Conservation (phyloP, 2,113 vertebrate genomes). For the Rhadina sibilatrix region DNA sequence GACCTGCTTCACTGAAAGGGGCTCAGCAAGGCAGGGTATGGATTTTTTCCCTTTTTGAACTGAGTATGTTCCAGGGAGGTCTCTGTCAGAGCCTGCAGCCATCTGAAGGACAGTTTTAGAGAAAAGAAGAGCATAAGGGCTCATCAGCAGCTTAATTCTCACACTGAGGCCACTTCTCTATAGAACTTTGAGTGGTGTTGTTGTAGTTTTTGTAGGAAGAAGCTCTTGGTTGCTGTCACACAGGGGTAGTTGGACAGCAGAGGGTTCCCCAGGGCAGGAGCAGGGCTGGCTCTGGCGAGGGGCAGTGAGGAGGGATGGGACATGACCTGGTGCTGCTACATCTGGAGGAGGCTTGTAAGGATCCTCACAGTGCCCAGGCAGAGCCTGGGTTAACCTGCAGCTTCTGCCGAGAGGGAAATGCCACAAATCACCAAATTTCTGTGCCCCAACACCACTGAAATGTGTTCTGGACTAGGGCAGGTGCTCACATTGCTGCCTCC, state of each 20-base stretch:
- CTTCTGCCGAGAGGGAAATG: neutral
- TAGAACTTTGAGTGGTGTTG: neutral
- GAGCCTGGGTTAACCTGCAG: neutral
- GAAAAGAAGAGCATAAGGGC: neutral
- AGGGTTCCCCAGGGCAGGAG: neutral
- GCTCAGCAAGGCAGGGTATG: constrained; percentile 13
- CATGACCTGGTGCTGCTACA: neutral
- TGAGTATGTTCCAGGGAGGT: neutral
- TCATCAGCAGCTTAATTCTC: neutral
- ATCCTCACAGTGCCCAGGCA: neutral
- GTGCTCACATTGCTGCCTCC: neutral
- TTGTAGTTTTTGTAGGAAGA: neutral
- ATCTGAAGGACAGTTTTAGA: neutral
- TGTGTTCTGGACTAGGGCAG: neutral
- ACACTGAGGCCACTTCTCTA: neutral
- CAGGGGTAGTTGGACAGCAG: neutral
- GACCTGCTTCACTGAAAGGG: constrained; percentile 44
- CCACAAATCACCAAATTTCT: neutral
- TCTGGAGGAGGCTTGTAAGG: neutral
- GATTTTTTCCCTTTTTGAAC: constrained; percentile 26
- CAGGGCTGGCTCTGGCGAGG: neutral
- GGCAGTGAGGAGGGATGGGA: neutral
- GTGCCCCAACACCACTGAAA: neutral
- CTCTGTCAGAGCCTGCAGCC: constrained; percentile 13
- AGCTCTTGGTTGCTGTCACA: neutral